Base-by-base conservation (phyloP, 2,797 vertebrate genomes). In the Coilia nasus region DNA sequence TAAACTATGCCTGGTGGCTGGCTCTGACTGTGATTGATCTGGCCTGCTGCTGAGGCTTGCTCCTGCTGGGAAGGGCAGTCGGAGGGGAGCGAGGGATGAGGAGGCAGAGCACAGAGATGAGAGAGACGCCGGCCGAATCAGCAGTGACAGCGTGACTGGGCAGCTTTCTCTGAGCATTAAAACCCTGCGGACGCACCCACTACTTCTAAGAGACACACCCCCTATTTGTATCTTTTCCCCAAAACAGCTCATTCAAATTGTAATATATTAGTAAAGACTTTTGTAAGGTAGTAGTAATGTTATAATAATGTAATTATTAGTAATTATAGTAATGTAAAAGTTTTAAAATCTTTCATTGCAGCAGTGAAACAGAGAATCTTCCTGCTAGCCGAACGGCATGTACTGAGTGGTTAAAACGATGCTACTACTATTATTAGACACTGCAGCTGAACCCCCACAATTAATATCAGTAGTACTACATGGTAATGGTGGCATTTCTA, bases 1-100 rank as follows among this genome's bases (percentile, higher is more conserved):
- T 92, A 89, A 82, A 85, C 28, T 88, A 83, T 82, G 90, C 85
- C 85, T 91, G 91, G 50, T 28, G 81, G 83, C 64, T 17, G 82
- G 44, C 35, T 83, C 54, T 80, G 59, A 23, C 67, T 1, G 83
- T 89, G 88, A 90, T 83, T 89, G 88, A 89, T 88, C 88, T 50
- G 87, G 0, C 83, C 82, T 46, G 67, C 54, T 81, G 47, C 81
- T 25, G 19, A 57, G 82, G 84, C 67, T 83, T 82, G 80, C 85
- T 81, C 85, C 0, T 80, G 81, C 25, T 35, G 62, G 82, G 84
- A 87, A 86, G 86, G 85, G 81, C 81, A 19, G 3, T 28, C 28
- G 14, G 67, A 41, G 23, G 25, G 62, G 23, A 25, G 60, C 6
- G n/a, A 62, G 60, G 4, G n/a, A 25, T 21, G n/a, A 25, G 60